Percentiles rank a stretch among this genome's conserved stretches.
These are phyloP conservation scores for Fratercula arctica DNA, from an alignment of 2,797 vertebrate genomes.

Conservation along the genomic window DNA sequence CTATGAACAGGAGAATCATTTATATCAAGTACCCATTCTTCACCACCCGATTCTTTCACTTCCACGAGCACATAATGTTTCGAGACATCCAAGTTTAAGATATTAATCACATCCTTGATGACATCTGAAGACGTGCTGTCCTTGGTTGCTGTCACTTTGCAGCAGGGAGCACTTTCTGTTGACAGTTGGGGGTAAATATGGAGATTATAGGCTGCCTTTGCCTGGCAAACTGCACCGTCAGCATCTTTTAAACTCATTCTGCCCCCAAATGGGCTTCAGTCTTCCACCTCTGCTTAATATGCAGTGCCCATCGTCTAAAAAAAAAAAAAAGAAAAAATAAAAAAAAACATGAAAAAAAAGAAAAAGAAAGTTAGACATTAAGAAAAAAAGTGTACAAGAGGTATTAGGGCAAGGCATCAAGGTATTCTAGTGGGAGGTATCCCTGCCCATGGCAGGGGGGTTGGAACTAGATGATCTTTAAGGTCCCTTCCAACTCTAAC, in stretches of 20 bases:
- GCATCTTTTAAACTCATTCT: slow-evolving; percentile 96
- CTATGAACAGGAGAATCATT: slow-evolving; percentile 93
- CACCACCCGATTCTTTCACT: slow-evolving; percentile 95
- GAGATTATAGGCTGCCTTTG: slow-evolving; percentile 85
- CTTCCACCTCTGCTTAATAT: slow-evolving; percentile 80
- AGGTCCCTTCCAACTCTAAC: background rate
- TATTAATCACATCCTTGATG: slow-evolving; percentile 77
- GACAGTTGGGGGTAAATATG: slow-evolving; percentile 93
- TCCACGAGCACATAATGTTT: slow-evolving; percentile 91
- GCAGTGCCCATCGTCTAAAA: slow-evolving; percentile 82
- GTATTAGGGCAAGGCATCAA: background rate
- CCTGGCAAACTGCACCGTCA: slow-evolving; percentile 78
- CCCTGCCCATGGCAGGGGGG: background rate
- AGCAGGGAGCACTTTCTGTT: slow-evolving; percentile 80
- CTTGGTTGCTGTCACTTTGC: slow-evolving; percentile 87
- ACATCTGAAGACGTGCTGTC: slow-evolving; percentile 86
- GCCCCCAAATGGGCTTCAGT: slow-evolving; percentile 85
- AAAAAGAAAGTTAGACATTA: background rate
- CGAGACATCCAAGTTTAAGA: slow-evolving; percentile 82
- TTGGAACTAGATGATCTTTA: background rate
- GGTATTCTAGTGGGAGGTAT: background rate
- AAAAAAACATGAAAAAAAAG: slow-evolving; percentile 9
- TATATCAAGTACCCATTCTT: slow-evolving; percentile 95
- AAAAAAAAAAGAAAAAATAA: background rate
- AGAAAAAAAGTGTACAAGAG: background rate